These are phyloP conservation scores for Liposcelis brunnea DNA, from an alignment of 2,888 invertebrate species.

Conservation along the genomic window DNA sequence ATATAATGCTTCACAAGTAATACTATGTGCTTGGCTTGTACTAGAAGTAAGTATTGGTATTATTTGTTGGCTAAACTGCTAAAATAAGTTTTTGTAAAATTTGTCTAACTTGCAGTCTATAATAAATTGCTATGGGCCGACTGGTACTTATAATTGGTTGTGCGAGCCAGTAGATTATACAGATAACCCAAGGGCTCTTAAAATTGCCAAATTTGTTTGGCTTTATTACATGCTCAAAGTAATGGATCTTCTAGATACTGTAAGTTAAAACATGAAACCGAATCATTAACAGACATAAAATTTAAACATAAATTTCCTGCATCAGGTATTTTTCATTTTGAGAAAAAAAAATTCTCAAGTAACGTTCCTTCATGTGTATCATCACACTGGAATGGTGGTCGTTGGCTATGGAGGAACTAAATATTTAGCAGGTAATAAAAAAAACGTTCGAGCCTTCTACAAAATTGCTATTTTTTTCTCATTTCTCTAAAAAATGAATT, in stretches of 20 bases:
- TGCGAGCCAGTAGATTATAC: conserved; percentile 16
- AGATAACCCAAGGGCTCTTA: conserved; percentile 16
- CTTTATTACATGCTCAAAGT: conserved; percentile 40
- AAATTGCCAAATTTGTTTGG: conserved; percentile 36
- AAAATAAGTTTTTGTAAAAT: no score
- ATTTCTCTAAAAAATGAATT: no score
- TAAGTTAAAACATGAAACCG: conserved; percentile 25
- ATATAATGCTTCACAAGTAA: conserved; percentile 31
- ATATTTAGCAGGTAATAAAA: conserved; percentile 34
- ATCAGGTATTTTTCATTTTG: conserved; percentile 35
- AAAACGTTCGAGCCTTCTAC: no score
- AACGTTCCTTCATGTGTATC: conserved; percentile 39
- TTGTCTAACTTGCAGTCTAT: no score
- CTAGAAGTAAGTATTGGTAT: no score
- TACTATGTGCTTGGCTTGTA: conserved; percentile 24
- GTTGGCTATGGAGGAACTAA: conserved; percentile 29
- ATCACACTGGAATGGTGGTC: conserved; percentile 30
- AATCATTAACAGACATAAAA: conserved; percentile 2
- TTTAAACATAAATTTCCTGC: conserved; percentile 1
- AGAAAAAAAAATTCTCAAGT: conserved; percentile 39
- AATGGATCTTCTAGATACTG: conserved; percentile 39
- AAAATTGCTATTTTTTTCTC: no score
- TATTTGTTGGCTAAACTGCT: no score
- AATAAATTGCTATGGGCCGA: neutral
- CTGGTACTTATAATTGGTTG: neutral